phyloP scores from a whole-genome alignment of 35 echinoderm and acorn worm species.

The Diadema setosum region DNA sequence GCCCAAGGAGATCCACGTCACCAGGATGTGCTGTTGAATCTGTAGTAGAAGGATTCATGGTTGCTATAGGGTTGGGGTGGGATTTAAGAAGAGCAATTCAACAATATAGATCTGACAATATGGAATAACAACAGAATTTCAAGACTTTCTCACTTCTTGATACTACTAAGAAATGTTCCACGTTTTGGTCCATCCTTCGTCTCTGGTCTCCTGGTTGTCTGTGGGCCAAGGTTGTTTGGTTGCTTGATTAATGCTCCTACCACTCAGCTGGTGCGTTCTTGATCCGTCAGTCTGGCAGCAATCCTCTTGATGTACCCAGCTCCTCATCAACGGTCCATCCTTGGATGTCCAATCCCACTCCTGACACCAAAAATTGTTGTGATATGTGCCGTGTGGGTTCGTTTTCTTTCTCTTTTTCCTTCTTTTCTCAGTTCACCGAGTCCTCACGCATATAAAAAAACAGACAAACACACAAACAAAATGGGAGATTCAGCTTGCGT shows the following conservation, averaged over 20 bases:
- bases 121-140: background rate
- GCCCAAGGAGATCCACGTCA: background rate
- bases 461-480: too few relatives aligned
- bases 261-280: background rate
- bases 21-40: background rate
- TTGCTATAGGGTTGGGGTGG: too few relatives aligned
- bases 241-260: background rate
- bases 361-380: too few relatives aligned
- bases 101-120: too few relatives aligned
- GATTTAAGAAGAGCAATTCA: too few relatives aligned
- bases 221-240: background rate
- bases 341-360: background rate
- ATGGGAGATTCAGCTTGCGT: too few relatives aligned
- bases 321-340: background rate
- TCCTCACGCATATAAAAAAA: too few relatives aligned
- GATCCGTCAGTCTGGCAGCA: background rate
- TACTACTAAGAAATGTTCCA: background rate
- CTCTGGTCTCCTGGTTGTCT: background rate
- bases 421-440: too few relatives aligned
- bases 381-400: too few relatives aligned
- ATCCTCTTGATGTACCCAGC: background rate
- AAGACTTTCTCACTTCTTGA: too few relatives aligned
- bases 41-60: too few relatives aligned
- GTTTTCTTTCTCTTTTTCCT: too few relatives aligned
- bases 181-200: background rate